phyloP scores from a whole-genome alignment of 2,797 vertebrate genomes.

The Cyclura pinguis region DNA sequence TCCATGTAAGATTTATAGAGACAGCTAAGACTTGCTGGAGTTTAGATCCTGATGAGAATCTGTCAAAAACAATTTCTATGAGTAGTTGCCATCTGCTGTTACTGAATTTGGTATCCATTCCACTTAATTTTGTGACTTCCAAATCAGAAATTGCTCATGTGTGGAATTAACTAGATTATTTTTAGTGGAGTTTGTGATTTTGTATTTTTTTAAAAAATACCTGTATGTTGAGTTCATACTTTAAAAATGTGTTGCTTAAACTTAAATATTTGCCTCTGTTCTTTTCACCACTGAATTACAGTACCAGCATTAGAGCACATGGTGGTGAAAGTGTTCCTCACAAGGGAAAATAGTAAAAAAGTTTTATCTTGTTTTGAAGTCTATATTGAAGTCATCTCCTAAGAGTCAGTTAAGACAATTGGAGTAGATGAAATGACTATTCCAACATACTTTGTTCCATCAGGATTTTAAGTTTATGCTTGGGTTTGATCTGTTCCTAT shows the following conservation, averaged over 20 bases:
- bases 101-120: background rate
- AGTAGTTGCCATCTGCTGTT: background rate
- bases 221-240: background rate
- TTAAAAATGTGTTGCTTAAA: background rate
- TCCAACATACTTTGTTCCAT: background rate
- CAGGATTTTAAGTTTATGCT: background rate
- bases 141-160: background rate
- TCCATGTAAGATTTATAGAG: background rate
- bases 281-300: background rate
- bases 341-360: background rate
- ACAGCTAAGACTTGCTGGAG: background rate
- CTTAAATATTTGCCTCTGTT: background rate
- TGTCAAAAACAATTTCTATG: background rate
- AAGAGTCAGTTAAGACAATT: background rate
- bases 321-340: slow-evolving; percentile 41
- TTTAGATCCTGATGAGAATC: background rate
- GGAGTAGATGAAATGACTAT: too few species aligned
- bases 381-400: background rate
- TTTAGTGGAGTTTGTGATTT: background rate
- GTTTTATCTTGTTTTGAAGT: background rate
- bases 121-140: background rate
- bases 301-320: slow-evolving; percentile 2
- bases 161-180: background rate
- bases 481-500: background rate
- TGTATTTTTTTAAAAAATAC: background rate